Base-by-base conservation (phyloP, 1,140 invertebrate species). In the Grapholita molesta region DNA sequence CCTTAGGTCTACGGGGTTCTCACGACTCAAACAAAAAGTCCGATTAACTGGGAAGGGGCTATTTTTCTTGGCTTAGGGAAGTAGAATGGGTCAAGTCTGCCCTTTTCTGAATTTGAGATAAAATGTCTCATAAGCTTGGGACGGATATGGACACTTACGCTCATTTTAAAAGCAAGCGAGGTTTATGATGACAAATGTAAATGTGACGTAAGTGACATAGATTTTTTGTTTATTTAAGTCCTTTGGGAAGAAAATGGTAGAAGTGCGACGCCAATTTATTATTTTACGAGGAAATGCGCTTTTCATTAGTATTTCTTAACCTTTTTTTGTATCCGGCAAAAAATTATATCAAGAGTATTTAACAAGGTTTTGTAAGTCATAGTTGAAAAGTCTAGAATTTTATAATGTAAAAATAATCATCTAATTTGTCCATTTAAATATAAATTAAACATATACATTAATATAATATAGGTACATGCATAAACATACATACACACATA, bases 1-100 rank as follows among this genome's bases (percentile, higher is more conserved):
- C 15, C 15, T 1, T 48, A 48, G 38, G 38, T 48, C 12, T 15
- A 21, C 7, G 55, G 23, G 55, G 12, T 61, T 15, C 55, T 61
- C 30, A 61, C 55, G 55, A 61, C 55, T 61, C 25, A 61, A 61
- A 61, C 55, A 61, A 61, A 61, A 61, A 61, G 55, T 61, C 55
- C 55, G 55, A 61, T 61, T 61, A 61, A 61, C 55, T 61, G 55
- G 25, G n/a, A 30, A 25, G 55, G 25, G 21, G 25, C 55, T 21
- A 61, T 61, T 61, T 61, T 61, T 61, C 55, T 61, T 61, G 24
- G 55, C 55, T 28, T 25, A 28, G 55, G 55, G 55, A 61, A 61
- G 15, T 61, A 12, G 55, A 61, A 61, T 25, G 55, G 55, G 55
- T 61, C 55, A 28, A 55, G 38, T 48, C 38, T 48, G 38, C 38